Conservation (phyloP, 2,113 vertebrate species). For the Microcebus murinus region DNA sequence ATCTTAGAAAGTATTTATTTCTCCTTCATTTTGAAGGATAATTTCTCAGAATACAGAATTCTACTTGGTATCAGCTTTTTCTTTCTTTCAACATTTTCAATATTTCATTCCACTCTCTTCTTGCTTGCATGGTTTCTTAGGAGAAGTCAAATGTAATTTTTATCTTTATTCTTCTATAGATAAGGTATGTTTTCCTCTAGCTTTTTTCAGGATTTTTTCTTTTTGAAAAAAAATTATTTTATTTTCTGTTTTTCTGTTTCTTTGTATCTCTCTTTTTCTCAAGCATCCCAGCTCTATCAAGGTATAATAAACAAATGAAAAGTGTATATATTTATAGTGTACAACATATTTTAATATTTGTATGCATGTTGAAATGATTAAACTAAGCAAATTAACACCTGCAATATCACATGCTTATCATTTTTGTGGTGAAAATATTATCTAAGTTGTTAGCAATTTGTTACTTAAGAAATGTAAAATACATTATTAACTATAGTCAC, state of each 20-base stretch:
- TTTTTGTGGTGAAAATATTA: neutral
- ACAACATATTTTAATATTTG: neutral
- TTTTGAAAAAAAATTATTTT: neutral
- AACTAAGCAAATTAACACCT: neutral
- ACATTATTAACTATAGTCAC: neutral
- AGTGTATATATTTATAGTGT: neutral
- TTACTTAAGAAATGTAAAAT: neutral
- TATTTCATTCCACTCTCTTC: neutral
- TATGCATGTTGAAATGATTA: neutral
- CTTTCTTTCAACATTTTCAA: neutral
- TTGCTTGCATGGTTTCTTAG: neutral
- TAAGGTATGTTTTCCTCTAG: neutral
- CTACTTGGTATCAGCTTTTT: neutral
- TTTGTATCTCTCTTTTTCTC: neutral
- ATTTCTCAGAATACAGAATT: neutral
- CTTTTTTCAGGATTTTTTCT: neutral
- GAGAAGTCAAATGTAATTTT: neutral
- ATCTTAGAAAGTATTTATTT: neutral
- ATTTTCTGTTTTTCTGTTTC: neutral
- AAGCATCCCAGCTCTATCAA: neutral
- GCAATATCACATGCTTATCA: neutral
- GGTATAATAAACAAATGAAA: neutral
- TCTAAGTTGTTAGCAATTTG: neutral
- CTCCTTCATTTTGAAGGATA: neutral
- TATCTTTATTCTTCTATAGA: neutral